Base-by-base conservation (phyloP, 1,140 invertebrate genomes). In the Drosophila nigrodunni region DNA sequence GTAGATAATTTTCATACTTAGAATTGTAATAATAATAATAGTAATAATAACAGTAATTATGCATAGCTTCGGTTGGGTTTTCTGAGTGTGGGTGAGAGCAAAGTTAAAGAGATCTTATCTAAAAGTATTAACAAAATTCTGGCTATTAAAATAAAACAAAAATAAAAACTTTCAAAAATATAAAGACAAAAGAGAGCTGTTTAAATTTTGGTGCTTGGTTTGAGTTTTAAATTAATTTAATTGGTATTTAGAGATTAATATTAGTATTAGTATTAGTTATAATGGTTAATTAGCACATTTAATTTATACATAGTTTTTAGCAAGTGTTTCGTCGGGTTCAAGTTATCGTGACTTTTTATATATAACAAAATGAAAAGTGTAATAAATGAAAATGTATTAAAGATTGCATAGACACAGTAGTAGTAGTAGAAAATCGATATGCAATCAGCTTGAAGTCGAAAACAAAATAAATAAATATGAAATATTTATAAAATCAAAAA, bases 311-410 rank as follows among this genome's bases (percentile, higher is more conserved):
- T 75, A 70, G 66, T 70, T 74, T 79, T 78, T 78, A 70, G 83
- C 85, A 83, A 91, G 91, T 92, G 90, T 92, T 87, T 92, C 91
- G 91, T 92, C 91, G 78, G 91, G 91, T 92, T 92, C 91, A 92
- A 92, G 87, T 91, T 92, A 80, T 80, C 73, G 54, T 82, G 74
- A 60, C 71, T 74, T 55, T 61, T 58, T 59, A 77, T 74, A 77
- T 30, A 30, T 41, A 88, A 71, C n/a, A 44, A 89, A 91, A 91
- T 87, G 76, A 90, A 77, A 67, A 78, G 59, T 71, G 64, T 71
- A 81, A 86, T 13, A 18, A 82, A 74, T 46, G 7, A 64, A 66
- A 34, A 50, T 59, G 46, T 57, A 6, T 25, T 13, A 70, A 46
- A 9, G 25, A 76, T 71, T 72, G 61, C 60, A 69, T 35, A 65